Evolutionary conservation across 2,888 invertebrate species (phyloP), one percentile per base, ranked within the genome.

Genomic region (Charanyca ferruginea): DNA sequence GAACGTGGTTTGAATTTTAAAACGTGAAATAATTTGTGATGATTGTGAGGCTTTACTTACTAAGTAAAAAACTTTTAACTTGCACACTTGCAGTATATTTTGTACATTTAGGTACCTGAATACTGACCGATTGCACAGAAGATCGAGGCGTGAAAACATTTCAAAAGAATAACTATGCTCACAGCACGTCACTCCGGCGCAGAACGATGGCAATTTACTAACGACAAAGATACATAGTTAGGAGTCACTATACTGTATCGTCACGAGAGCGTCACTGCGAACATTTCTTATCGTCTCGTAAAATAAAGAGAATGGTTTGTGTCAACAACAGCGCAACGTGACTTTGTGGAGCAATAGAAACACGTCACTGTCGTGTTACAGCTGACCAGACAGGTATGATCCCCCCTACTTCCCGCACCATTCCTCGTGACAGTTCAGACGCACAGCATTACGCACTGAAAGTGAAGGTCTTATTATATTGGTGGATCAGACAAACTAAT

Each of bases 221-320:
- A 72, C 63, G 61, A 64, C 61, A 66, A 66, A 71, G 66, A 64
- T 62, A 72, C 67, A 72, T 69, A 70, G 49, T 59, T 66, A 71
- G 61, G 59, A 72, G 55, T 77, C 71, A 61, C 32, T 66, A 64
- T 44, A 64, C 51, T 55, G 61, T 54, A 41, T 72, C 59, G 61
- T 63, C 73, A 77, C 62, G 73, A 45, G 52, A 64, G 57, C 74
- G 66, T 66, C 75, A 71, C 38, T 63, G 65, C 63, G 44, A 73
- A 55, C 76, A 78, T 75, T 77, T 79, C 77, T 79, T 79, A 82
- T 79, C 78, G 61, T 64, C 54, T 68, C 60, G 74, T 73, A 69
- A 79, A 81, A 68, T 71, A 63, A 73, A 70, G 74, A 80, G 70
- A 86, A 85, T 82, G 67, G 62, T 58, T 81, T 81, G 55, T 81